A percentile compares a stretch with the other conserved stretches of the same genome.
Conservation (phyloP, 1,140 invertebrate species). For the Cotesia chilonis region DNA sequence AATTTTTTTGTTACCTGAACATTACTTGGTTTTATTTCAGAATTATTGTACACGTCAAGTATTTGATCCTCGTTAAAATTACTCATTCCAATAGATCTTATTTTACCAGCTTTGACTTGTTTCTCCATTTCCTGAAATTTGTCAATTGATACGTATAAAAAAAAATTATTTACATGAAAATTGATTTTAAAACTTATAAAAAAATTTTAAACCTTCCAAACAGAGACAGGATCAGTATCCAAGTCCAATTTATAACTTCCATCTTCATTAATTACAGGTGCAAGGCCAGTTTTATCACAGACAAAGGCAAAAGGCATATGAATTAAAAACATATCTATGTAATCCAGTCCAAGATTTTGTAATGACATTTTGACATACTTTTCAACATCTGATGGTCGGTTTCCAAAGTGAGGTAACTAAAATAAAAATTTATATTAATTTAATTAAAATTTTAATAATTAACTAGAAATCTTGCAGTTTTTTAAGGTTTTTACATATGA, state of each 20-base stretch:
- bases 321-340: constrained; percentile 86
- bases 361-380: constrained; percentile 79
- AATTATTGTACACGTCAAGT: constrained; percentile 70
- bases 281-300: constrained; percentile 62
- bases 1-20: constrained; percentile 68
- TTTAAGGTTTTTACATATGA: too few species aligned
- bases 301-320: constrained; percentile 80
- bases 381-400: constrained; percentile 75
- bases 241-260: constrained; percentile 73
- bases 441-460: neutral
- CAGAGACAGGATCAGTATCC: constrained; percentile 73
- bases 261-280: constrained; percentile 65
- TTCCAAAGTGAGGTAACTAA: constrained; percentile 71
- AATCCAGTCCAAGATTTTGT: constrained; percentile 76
- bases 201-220: constrained; percentile 74
- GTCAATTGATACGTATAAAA: constrained; percentile 26
- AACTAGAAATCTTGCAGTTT: too few species aligned
- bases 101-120: constrained; percentile 72
- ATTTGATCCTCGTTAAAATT: constrained; percentile 82
- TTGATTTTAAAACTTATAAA: neutral
- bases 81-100: constrained; percentile 80
- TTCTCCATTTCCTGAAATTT: constrained; percentile 77
- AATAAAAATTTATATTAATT: constrained; percentile 44
- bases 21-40: constrained; percentile 75
- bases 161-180: constrained; percentile 20